Evolutionary conservation across 2,888 invertebrate species (phyloP).

Genomic region (Shargacucullia verbasci): DNA sequence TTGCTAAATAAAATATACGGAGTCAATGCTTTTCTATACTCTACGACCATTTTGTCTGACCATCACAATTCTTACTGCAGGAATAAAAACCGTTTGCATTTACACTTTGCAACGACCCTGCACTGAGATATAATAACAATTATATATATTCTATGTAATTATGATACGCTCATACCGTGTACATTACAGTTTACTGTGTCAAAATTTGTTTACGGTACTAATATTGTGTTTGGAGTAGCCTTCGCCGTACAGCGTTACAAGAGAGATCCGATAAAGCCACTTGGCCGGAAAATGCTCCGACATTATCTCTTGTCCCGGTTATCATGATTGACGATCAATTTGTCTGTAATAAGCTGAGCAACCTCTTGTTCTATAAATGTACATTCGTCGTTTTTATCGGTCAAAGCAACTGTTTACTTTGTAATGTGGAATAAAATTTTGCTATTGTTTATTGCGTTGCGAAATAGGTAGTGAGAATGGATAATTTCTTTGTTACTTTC

Average conservation of each 20-base stretch:
- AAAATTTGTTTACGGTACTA: constrained; percentile 22
- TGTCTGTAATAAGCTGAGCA: constrained; percentile 24
- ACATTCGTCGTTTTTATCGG: neutral
- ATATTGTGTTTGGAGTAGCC: constrained; percentile 24
- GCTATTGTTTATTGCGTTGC: constrained; percentile 8
- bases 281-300: constrained; percentile 33
- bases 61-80: too few relatives aligned
- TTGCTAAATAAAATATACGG: neutral
- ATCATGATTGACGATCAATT: constrained; percentile 52
- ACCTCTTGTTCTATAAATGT: constrained; percentile 9
- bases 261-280: constrained; percentile 26
- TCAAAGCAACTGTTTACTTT: neutral
- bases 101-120: neutral
- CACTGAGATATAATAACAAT: too few relatives aligned
- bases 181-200: constrained; percentile 3
- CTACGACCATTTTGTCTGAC: too few relatives aligned
- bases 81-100: too few relatives aligned
- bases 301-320: constrained; percentile 34
- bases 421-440: constrained; percentile 2
- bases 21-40: too few relatives aligned
- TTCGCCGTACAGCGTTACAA: constrained; percentile 19
- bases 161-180: neutral
- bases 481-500: constrained; percentile 23
- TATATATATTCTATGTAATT: neutral
- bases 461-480: constrained; percentile 6